These are phyloP conservation scores for Echeneis naucrates DNA, from an alignment of 2,797 vertebrate species.

Conservation along the genomic window DNA sequence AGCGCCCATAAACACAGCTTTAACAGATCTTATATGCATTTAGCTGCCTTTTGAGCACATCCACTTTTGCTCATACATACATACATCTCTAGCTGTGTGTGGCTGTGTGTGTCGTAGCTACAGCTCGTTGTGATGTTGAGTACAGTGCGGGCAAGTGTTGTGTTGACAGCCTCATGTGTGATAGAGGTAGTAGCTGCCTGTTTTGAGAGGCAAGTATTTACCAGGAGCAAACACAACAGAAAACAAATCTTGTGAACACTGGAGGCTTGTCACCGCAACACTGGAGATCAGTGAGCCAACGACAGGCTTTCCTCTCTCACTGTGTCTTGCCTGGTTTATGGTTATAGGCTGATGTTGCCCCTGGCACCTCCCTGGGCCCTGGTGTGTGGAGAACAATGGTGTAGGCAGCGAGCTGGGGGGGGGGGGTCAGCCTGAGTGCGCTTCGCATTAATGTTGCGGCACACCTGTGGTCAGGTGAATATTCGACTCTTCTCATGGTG, in stretches of 20 bases:
- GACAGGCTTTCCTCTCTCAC: constrained; percentile 65
- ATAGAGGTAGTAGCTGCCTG: constrained; percentile 67
- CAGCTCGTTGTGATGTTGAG: constrained; percentile 33
- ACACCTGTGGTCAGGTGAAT: constrained; percentile 76
- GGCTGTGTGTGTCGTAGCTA: constrained; percentile 8
- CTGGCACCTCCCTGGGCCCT: constrained; percentile 61
- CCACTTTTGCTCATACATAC: constrained; percentile 60
- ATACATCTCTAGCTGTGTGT: constrained; percentile 40
- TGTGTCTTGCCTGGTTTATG: constrained; percentile 59
- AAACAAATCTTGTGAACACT: constrained; percentile 70
- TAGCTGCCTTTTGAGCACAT: constrained; percentile 66
- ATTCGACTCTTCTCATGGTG: constrained; percentile 26
- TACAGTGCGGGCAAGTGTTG: constrained; percentile 31
- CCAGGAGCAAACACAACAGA: constrained; percentile 65
- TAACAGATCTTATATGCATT: constrained; percentile 74
- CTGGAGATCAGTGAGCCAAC: constrained; percentile 74
- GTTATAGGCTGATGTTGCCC: constrained; percentile 70
- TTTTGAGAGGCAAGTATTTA: constrained; percentile 76
- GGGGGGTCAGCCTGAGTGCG: constrained; percentile 30
- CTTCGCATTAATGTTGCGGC: constrained; percentile 41
- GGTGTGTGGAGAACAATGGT: constrained; percentile 66
- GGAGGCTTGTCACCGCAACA: constrained; percentile 66
- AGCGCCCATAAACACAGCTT: constrained; percentile 70
- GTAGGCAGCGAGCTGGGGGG: constrained; percentile 33
- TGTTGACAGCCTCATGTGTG: constrained; percentile 68